phyloP scores from a whole-genome alignment of 2,888 invertebrate genomes.

The Malachius bipustulatus region DNA sequence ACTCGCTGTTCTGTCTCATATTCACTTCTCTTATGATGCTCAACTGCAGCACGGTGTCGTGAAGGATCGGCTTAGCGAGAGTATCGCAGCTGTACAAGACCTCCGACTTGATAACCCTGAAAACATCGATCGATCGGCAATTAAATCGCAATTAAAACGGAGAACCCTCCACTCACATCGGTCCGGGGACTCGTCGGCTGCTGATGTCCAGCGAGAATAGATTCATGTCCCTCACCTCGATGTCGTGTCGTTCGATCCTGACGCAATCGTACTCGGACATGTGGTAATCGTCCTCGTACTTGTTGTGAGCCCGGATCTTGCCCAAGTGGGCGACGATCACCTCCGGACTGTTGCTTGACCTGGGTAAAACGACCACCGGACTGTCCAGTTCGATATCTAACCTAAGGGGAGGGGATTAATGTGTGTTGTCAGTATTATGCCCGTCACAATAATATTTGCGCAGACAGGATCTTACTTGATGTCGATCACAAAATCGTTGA shows the following conservation, averaged over 20 bases:
- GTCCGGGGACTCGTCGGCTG: slow-evolving; percentile 33
- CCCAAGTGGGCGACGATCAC: slow-evolving; percentile 89
- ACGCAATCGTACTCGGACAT: slow-evolving; percentile 15
- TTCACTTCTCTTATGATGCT: slow-evolving; percentile 32
- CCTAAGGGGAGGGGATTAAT: slow-evolving; percentile 33
- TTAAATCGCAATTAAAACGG: no score
- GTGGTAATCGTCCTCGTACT: slow-evolving; percentile 16
- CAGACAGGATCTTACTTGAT: slow-evolving; percentile 25
- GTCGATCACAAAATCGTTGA: slow-evolving; percentile 29
- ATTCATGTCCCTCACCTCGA: slow-evolving; percentile 79
- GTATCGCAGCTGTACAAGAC: slow-evolving; percentile 62
- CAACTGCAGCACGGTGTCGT: slow-evolving; percentile 75
- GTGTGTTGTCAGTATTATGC: no score
- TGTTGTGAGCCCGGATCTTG: slow-evolving; percentile 55
- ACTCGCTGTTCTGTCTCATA: slow-evolving; percentile 27
- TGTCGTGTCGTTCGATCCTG: slow-evolving; percentile 41
- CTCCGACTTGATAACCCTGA: slow-evolving; percentile 42
- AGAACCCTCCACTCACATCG: slow-evolving; percentile 20
- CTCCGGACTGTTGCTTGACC: slow-evolving; percentile 62
- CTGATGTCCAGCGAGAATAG: slow-evolving; percentile 63
- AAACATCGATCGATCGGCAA: no score
- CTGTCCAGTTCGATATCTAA: slow-evolving; percentile 76
- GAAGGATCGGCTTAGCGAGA: slow-evolving; percentile 74
- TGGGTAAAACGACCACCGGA: slow-evolving; percentile 81
- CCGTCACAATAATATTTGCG: slow-evolving; percentile 27